phyloP scores from a whole-genome alignment of 2,113 vertebrate species.

The Hippocampus mohnikei region DNA sequence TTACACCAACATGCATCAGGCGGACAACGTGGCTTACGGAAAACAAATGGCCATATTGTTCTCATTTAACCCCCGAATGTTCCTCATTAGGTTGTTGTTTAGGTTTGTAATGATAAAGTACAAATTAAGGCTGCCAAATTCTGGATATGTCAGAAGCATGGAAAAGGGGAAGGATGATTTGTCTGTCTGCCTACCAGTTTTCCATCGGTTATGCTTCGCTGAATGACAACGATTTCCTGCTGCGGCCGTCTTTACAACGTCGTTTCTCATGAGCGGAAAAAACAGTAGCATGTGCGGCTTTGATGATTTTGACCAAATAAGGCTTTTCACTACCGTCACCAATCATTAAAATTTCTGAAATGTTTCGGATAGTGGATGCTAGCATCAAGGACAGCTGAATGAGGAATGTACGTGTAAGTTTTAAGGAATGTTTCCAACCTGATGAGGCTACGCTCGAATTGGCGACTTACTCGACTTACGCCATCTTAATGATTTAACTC shows the following conservation, averaged over 20 bases:
- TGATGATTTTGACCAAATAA: conserved; percentile 27
- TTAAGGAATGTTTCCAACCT: neutral
- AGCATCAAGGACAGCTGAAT: neutral
- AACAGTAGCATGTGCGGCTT: conserved; percentile 5
- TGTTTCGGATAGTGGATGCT: conserved; percentile 12
- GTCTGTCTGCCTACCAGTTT: conserved; percentile 35
- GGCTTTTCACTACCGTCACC: conserved; percentile 16
- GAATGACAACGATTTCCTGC: conserved; percentile 34
- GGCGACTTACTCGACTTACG: neutral
- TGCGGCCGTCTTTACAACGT: conserved; percentile 9
- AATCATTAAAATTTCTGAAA: conserved; percentile 15
- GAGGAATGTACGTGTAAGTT: neutral
- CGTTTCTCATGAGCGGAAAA: conserved; percentile 21
- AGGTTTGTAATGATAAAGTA: conserved; percentile 45
- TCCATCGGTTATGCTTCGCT: conserved; percentile 47
- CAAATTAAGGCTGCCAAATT: conserved; percentile 50
- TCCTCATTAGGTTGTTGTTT: conserved; percentile 57
- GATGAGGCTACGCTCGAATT: neutral
- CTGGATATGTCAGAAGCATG: conserved; percentile 38
- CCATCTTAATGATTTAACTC: neutral
- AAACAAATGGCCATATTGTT: conserved; percentile 39
- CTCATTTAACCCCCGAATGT: conserved; percentile 48
- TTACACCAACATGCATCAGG: conserved; percentile 20
- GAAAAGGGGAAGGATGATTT: conserved; percentile 14
- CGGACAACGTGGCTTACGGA: conserved; percentile 30